These are phyloP conservation scores for Drosophila kepulauana DNA, from an alignment of 1,140 invertebrate genomes.

Conservation along the genomic window DNA sequence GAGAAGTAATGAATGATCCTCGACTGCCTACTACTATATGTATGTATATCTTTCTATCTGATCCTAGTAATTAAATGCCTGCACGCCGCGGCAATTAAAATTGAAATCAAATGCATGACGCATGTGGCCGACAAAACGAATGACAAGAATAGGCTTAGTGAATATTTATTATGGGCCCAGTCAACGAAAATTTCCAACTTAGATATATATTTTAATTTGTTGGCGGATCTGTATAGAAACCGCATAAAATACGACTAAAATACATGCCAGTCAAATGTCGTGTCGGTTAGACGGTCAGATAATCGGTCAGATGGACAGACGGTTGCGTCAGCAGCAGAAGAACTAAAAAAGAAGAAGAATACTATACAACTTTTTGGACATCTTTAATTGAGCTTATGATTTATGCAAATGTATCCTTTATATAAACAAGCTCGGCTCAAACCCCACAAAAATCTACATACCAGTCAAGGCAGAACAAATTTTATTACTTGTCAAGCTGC, in stretches of 20 bases:
- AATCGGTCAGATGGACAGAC: slow-evolving; percentile 26
- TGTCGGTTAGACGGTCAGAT: slow-evolving; percentile 1
- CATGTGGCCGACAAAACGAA: slow-evolving; percentile 11
- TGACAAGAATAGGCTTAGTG: slow-evolving; percentile 46
- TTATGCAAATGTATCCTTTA: slow-evolving; percentile 79
- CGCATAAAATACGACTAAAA: slow-evolving; percentile 20
- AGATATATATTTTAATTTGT: slow-evolving; percentile 70
- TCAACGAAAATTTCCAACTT: slow-evolving; percentile 36
- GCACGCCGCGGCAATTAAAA: slow-evolving; percentile 73
- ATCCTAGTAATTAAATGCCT: slow-evolving; percentile 70
- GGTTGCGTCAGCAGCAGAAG: slow-evolving; percentile 58
- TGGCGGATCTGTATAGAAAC: slow-evolving; percentile 64
- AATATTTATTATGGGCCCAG: slow-evolving; percentile 63
- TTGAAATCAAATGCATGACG: slow-evolving; percentile 58
- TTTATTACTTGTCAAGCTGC: slow-evolving; percentile 56
- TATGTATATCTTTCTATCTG: slow-evolving; percentile 35
- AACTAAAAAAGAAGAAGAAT: slow-evolving; percentile 39
- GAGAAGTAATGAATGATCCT: slow-evolving; percentile 23
- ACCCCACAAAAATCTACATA: slow-evolving; percentile 35
- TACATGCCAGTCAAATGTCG: slow-evolving; percentile 65
- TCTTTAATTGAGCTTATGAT: slow-evolving; percentile 81
- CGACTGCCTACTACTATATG: background rate
- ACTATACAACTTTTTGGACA: slow-evolving; percentile 55
- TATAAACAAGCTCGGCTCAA: slow-evolving; percentile 34
- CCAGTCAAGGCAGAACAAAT: slow-evolving; percentile 63